A percentile compares a stretch with the other conserved stretches of the same genome.
phyloP scores from a whole-genome alignment of 1,140 invertebrate genomes.

The Carposina sasakii region DNA sequence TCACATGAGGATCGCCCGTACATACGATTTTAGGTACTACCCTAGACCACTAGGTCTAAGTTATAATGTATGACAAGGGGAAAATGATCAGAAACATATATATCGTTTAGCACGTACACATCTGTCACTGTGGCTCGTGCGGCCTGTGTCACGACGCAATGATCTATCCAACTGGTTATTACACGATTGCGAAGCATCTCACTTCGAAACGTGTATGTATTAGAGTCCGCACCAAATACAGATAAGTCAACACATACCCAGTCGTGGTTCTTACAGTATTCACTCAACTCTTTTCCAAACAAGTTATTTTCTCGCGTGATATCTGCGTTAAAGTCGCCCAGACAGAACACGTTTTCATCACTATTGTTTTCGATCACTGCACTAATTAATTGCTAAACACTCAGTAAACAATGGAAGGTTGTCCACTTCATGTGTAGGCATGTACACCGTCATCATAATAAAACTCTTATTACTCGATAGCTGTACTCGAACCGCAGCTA shows the following conservation, averaged over 20 bases:
- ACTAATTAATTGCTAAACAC: not conserved
- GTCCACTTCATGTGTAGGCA: not conserved
- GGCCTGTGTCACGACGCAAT: not conserved
- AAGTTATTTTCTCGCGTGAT: not conserved
- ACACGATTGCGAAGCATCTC: not conserved
- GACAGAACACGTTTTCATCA: not conserved
- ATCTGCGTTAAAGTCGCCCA: conserved; percentile 3
- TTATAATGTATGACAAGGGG: not conserved
- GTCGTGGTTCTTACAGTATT: not conserved
- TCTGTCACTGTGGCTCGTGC: not conserved
- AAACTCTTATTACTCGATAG: not conserved
- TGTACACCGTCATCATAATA: not conserved
- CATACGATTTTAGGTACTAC: not conserved
- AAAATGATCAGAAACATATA: conserved; percentile 1
- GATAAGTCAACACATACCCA: conserved; percentile 1
- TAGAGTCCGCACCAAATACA: not conserved
- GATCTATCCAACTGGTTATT: not conserved
- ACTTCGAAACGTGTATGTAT: not conserved
- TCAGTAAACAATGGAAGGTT: conserved; percentile 3
- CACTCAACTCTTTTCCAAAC: not conserved
- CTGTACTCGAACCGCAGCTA: not conserved
- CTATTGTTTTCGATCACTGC: conserved; percentile 2
- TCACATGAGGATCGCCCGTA: not conserved
- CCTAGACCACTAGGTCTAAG: not conserved
- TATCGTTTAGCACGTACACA: not conserved